phyloP scores from a whole-genome alignment of 2,113 vertebrate species.

The Cinclus cinclus region DNA sequence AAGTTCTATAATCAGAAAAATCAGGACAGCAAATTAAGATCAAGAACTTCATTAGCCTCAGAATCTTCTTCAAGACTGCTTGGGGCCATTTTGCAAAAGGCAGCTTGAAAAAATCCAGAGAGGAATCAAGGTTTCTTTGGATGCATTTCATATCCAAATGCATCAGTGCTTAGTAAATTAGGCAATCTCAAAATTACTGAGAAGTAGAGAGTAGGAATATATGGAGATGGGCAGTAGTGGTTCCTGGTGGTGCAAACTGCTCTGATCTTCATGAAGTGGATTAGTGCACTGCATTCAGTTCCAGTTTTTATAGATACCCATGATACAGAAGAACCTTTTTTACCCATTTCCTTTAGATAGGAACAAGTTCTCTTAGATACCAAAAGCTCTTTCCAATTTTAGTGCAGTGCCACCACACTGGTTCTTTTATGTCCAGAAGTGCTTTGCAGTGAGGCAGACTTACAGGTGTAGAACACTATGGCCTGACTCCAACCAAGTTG shows the following conservation, averaged over 20 bases:
- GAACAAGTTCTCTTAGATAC: not conserved
- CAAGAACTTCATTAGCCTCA: not conserved
- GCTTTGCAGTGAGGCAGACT: not conserved
- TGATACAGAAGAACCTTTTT: not conserved
- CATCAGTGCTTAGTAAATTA: not conserved
- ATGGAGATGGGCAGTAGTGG: not conserved
- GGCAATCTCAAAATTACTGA: not conserved
- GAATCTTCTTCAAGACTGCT: not conserved
- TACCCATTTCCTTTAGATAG: not conserved
- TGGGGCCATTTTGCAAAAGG: not conserved
- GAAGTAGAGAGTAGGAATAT: not conserved
- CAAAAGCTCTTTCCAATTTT: not conserved
- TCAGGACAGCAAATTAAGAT: not conserved
- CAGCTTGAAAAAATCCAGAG: not conserved
- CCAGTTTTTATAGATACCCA: not conserved
- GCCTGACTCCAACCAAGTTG: not conserved
- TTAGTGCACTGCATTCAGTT: not conserved
- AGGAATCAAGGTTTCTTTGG: not conserved
- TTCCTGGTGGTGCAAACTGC: not conserved
- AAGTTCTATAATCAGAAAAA: not conserved
- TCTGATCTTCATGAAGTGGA: not conserved
- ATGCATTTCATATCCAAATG: not conserved
- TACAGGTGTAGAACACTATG: not conserved
- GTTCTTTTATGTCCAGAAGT: not conserved
- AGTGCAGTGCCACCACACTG: not conserved